Evolutionary conservation across 2,797 vertebrate species (phyloP), one percentile per base, ranked within the genome.

Genomic region (Rhodeus uyekii): DNA sequence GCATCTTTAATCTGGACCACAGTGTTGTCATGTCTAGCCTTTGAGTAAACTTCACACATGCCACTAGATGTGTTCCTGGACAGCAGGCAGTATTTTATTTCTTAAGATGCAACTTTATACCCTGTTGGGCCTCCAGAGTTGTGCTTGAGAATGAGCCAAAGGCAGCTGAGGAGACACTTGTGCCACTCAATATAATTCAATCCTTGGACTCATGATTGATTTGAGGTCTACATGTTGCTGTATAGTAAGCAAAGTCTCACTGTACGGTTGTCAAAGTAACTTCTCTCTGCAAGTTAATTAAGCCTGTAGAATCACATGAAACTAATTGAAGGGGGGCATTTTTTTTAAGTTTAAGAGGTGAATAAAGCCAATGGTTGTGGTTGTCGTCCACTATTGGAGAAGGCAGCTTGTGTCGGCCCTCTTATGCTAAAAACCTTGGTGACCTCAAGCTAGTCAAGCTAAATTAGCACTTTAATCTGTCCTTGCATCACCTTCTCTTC

Each of bases 91-190:
- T 85, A 78, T 84, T 85, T 13, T 76, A 75, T 7, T 78, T 81
- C 82, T 74, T 65, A 82, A 86, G 77, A 50, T 85, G 89, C 83
- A 91, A 92, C 69, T 81, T 89, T 76, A 87, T 82, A 86, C 34
- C 63, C 76, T 68, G 85, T 61, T 78, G 29, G 42, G 79, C 19
- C 61, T 82, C 42, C 42, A n/a, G 67, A 76, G 84, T 91, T 90
- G 78, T 89, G 22, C 9, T 90, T 92, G 91, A 87, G 24, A 22
- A 2, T 0, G 3, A 22, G 88, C 93, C 93, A 93, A 91, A 87
- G 84, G 90, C 87, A 94, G 85, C 92, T 84, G 89, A 86, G 85
- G 67, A 22, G 68, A 50, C 24, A 22, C 89, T 48, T 38, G 7
- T 63, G 34, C 38, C 18, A 19, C 79, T 91, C 88, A 5, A 2